phyloP scores from a whole-genome alignment of 2,888 invertebrate genomes.

The Tetramorium bicarinatum region DNA sequence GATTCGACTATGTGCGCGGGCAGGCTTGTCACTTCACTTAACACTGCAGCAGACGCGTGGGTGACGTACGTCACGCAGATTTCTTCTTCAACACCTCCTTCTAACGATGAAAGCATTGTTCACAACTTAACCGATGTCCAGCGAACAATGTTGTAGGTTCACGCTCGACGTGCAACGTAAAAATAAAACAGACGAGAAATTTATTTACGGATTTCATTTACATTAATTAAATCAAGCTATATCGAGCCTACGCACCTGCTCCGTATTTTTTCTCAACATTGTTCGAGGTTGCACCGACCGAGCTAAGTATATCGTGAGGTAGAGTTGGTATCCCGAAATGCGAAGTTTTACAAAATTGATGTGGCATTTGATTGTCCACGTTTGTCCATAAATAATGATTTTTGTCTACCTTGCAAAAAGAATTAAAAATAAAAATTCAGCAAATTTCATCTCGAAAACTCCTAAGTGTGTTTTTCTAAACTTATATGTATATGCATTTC shows the following conservation, averaged over 20 bases:
- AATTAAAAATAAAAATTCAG: no score
- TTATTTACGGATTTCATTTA: constrained; percentile 28
- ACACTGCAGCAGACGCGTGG: not conserved
- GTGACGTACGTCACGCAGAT: not conserved
- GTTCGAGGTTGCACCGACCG: not conserved
- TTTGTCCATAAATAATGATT: no score
- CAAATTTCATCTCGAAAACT: no score
- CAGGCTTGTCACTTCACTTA: constrained; percentile 4
- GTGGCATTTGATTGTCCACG: no score
- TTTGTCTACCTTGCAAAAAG: no score
- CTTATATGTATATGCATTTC: no score
- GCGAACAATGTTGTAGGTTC: constrained; percentile 6
- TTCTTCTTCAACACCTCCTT: constrained; percentile 13
- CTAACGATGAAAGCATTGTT: constrained; percentile 10
- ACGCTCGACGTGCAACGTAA: not conserved
- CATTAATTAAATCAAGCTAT: not conserved
- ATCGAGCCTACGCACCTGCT: not conserved
- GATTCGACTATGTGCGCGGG: not conserved
- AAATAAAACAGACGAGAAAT: constrained; percentile 8
- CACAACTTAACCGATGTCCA: not conserved
- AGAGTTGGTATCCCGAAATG: no score
- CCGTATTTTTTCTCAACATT: not conserved
- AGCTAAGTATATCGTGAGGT: not conserved
- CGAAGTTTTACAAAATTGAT: no score
- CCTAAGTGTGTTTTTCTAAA: no score